Conservation (phyloP, 2,888 invertebrate species). For the Mamestra brassicae region DNA sequence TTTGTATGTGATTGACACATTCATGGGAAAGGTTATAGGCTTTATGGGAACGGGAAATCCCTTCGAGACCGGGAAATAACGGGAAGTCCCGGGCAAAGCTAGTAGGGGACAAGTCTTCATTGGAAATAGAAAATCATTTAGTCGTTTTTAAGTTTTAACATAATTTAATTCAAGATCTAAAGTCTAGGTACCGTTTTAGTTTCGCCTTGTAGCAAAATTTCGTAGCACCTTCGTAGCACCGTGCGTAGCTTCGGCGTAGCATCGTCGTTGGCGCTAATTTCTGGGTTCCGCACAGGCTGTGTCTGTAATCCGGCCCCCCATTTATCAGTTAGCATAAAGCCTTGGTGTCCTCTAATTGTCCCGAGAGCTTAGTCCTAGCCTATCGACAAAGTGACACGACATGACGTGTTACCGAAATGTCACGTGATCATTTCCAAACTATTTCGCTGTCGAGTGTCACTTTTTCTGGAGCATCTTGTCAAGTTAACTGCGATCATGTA, state of each 20-base stretch:
- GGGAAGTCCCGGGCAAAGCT: too few relatives aligned
- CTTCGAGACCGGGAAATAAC: too few relatives aligned
- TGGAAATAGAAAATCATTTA: background rate
- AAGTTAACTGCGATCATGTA: slow-evolving; percentile 13
- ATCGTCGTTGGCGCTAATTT: slow-evolving; percentile 20
- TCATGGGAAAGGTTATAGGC: too few relatives aligned
- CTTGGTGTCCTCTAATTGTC: slow-evolving; percentile 38
- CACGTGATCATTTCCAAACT: background rate
- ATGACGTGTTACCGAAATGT: background rate
- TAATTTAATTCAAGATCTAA: background rate
- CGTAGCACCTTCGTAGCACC: slow-evolving; percentile 8
- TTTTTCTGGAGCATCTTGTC: background rate
- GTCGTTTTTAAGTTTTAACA: background rate
- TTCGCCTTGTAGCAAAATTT: slow-evolving; percentile 5
- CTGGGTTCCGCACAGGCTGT: slow-evolving; percentile 14
- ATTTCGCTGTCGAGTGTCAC: background rate
- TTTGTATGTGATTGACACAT: too few relatives aligned
- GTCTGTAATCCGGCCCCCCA: slow-evolving; percentile 45
- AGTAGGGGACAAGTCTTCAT: background rate
- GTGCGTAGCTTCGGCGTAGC: slow-evolving; percentile 17
- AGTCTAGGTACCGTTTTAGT: too few relatives aligned
- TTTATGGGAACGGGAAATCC: too few relatives aligned
- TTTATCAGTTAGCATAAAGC: slow-evolving; percentile 47
- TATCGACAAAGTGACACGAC: background rate
- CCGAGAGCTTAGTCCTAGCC: slow-evolving; percentile 24